Percentiles rank a stretch among this genome's conserved stretches.
Conservation (phyloP, 2,113 vertebrate species). For the Furnarius figulus region DNA sequence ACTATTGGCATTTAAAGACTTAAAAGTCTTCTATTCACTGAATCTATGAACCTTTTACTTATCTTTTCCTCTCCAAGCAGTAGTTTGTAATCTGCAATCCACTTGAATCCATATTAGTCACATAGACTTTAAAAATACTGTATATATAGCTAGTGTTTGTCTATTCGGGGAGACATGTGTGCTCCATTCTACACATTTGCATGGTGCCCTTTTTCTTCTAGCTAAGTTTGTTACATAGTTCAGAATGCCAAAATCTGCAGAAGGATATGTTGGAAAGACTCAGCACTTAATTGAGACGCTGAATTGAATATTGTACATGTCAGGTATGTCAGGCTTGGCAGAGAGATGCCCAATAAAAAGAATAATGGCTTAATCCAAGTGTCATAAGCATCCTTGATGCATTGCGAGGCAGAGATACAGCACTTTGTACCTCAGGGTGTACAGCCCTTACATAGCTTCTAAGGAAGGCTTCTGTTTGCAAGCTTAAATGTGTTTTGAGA, state of each 20-base stretch:
- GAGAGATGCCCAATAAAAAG: background rate
- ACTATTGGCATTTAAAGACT: background rate
- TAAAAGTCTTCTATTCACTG: background rate
- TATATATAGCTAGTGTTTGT: background rate
- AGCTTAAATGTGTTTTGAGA: background rate
- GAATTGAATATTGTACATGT: background rate
- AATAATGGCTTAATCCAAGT: background rate
- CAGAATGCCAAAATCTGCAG: background rate
- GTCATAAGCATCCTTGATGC: background rate
- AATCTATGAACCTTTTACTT: background rate
- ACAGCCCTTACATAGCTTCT: background rate
- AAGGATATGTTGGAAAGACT: background rate
- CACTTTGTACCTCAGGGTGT: background rate
- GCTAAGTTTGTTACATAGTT: background rate
- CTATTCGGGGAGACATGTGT: fast-evolving
- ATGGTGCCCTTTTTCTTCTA: background rate
- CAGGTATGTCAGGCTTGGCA: background rate
- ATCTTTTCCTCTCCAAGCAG: background rate
- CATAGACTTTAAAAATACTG: background rate
- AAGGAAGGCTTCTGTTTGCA: background rate
- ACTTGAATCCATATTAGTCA: background rate
- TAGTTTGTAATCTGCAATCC: background rate
- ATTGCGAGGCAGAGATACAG: background rate
- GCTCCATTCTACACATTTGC: background rate
- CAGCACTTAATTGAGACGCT: background rate